Conservation (phyloP, 2,113 vertebrate species). For the human (Homo sapiens) region DNA sequence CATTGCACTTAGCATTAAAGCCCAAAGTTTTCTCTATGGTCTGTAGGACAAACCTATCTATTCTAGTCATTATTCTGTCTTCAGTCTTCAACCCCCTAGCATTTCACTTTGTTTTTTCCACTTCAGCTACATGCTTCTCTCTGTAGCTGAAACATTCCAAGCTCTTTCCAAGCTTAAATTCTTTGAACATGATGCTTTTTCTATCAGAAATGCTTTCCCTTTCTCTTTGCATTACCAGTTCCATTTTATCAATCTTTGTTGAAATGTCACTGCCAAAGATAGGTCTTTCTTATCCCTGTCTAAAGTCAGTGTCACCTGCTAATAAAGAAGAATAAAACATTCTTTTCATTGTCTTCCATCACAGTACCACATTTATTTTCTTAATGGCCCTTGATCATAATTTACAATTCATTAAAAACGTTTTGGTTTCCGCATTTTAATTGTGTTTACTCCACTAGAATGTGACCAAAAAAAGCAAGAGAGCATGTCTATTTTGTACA, state of each 20-base stretch:
- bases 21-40: neutral
- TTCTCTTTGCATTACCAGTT: neutral
- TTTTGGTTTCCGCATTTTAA: neutral
- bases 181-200: neutral
- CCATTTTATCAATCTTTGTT: neutral
- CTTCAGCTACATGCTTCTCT: neutral
- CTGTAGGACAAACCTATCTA: neutral
- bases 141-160: neutral
- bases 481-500: neutral
- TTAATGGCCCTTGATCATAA: neutral
- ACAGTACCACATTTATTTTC: neutral
- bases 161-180: neutral
- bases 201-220: neutral
- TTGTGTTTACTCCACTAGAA: neutral
- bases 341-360: neutral
- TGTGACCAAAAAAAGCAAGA: neutral
- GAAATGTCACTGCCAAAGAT: neutral
- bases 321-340: neutral
- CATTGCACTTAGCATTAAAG: neutral
- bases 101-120: neutral
- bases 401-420: neutral
- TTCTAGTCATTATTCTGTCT: neutral
- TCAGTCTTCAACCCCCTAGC: neutral
- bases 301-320: neutral
- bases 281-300: neutral